Evolutionary conservation across 2,888 invertebrate genomes (phyloP).

Genomic region (Xestia ashworthii): DNA sequence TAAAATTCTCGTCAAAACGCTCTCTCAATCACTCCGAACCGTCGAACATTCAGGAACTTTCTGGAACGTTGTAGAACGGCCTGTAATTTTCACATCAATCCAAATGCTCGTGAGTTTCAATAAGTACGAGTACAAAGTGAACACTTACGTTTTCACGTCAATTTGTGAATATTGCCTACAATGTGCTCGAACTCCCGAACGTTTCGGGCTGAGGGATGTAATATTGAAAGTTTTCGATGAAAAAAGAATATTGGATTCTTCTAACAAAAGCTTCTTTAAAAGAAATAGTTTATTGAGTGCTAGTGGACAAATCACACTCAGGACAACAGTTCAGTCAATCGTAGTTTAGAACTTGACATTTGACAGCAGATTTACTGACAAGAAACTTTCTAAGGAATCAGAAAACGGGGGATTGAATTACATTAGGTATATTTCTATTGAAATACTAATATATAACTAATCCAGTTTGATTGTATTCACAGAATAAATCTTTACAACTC

Average conservation of each 20-base stretch:
- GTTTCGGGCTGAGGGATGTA: conserved; percentile 3
- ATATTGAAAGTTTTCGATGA: conserved; percentile 32
- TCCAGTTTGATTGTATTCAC: conserved; percentile 4
- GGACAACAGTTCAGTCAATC: not conserved
- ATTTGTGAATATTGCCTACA: conserved; percentile 50
- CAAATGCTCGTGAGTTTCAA: conserved; percentile 30
- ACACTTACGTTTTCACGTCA: conserved; percentile 28
- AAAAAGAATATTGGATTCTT: conserved; percentile 25
- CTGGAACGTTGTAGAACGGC: not conserved
- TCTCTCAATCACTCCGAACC: conserved; percentile 18
- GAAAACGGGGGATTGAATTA: not conserved
- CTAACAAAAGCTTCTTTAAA: not conserved
- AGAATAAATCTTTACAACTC: not conserved
- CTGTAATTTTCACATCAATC: conserved; percentile 48
- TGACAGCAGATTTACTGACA: not conserved
- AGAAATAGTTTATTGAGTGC: not conserved
- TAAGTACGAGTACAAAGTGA: conserved; percentile 38
- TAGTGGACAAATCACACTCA: not conserved
- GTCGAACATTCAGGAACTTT: conserved; percentile 27
- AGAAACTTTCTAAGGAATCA: not conserved
- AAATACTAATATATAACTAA: not conserved
- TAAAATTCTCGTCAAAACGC: conserved; percentile 24
- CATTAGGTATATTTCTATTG: not conserved
- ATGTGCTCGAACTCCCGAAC: conserved; percentile 7
- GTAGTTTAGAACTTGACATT: not conserved